Percentiles rank a stretch among this genome's conserved stretches.
Conservation (phyloP, 2,888 invertebrate species). For the Isoperla grammatica region DNA sequence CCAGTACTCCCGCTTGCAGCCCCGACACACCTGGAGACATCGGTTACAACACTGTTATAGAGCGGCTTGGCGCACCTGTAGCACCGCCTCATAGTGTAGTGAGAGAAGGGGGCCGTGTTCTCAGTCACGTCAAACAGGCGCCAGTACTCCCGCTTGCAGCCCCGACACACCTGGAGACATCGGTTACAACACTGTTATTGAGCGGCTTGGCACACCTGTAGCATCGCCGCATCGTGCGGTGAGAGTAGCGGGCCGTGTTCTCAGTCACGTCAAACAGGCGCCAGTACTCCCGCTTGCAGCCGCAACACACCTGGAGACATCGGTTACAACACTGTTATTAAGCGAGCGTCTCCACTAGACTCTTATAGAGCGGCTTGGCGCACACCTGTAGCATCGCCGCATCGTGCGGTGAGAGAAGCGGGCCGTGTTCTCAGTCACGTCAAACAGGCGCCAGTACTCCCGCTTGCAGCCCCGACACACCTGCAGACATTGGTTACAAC, state of each 20-base stretch:
- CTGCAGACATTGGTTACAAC: slow-evolving; percentile 67
- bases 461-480: slow-evolving; percentile 73
- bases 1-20: too few species aligned
- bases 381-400: slow-evolving; percentile 78
- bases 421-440: slow-evolving; percentile 91
- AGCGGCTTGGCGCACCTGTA: slow-evolving; percentile 67
- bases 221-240: too few species aligned
- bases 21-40: too few species aligned
- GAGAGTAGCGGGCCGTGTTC: too few species aligned
- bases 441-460: slow-evolving; percentile 85
- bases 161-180: slow-evolving; percentile 59
- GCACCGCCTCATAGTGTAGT: slow-evolving; percentile 82
- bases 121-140: slow-evolving; percentile 93
- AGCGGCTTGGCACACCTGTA: too few species aligned
- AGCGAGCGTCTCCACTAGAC: too few species aligned
- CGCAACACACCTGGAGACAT: too few species aligned
- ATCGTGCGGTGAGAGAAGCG: slow-evolving; percentile 80
- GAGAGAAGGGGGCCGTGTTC: slow-evolving; percentile 78
- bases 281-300: too few species aligned
- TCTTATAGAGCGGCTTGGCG: too few species aligned
- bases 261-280: too few species aligned
- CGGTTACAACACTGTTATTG: too few species aligned
- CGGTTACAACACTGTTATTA: too few species aligned
- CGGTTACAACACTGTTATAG: slow-evolving; percentile 91
- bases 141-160: slow-evolving; percentile 76